Evolutionary conservation across 2,113 vertebrate genomes (phyloP).

Genomic region (Grus americana): DNA sequence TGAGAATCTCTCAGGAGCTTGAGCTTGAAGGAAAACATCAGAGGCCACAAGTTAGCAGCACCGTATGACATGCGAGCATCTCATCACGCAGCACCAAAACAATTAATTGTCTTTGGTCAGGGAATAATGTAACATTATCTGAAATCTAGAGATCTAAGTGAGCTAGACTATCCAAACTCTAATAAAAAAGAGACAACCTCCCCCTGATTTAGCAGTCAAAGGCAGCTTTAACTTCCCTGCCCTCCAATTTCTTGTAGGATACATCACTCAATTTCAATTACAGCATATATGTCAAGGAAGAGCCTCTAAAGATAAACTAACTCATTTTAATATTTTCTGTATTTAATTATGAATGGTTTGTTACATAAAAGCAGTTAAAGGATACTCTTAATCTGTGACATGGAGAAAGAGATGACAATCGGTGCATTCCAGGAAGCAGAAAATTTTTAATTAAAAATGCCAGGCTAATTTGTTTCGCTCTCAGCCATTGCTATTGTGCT

Average conservation of each 20-base stretch:
- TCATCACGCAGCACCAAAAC: background rate
- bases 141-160: background rate
- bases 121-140: background rate
- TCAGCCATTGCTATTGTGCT: slow-evolving; percentile 59
- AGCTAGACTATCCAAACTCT: background rate
- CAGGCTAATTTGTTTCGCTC: slow-evolving; percentile 71
- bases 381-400: background rate
- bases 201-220: background rate
- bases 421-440: slow-evolving; percentile 43
- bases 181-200: background rate
- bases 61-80: background rate
- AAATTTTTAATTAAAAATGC: slow-evolving; percentile 70
- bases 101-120: background rate
- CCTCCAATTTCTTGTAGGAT: background rate
- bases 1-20: background rate
- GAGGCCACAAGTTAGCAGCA: background rate
- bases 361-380: slow-evolving; percentile 36
- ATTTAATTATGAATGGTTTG: slow-evolving; percentile 18
- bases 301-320: slow-evolving; percentile 1
- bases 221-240: background rate
- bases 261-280: slow-evolving; percentile 27
- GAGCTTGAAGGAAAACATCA: background rate
- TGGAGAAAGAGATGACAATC: background rate
- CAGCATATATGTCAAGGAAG: background rate
- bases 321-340: background rate